Evolutionary conservation across 1,140 invertebrate genomes (phyloP).

Genomic region (Chironomus tepperi): DNA sequence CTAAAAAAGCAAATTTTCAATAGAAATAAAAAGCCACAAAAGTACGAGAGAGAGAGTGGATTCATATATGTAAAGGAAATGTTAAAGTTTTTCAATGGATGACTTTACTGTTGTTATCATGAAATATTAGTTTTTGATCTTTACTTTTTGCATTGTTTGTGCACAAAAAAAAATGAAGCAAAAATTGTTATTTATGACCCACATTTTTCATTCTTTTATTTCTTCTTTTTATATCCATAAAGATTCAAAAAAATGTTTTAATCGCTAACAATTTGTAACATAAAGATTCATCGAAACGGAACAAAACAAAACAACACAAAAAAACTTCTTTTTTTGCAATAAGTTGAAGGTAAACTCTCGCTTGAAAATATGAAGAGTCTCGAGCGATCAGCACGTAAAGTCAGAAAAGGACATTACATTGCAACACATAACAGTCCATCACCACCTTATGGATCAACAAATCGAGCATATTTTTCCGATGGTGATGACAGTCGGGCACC

Average conservation of each 20-base stretch:
- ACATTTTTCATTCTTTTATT: constrained; percentile 14
- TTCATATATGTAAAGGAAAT: background rate
- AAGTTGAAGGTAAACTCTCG: background rate
- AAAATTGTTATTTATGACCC: constrained; percentile 7
- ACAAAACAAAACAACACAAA: too few species aligned
- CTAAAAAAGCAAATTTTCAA: background rate
- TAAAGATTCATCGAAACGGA: constrained; percentile 3
- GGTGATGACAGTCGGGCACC: constrained; percentile 65
- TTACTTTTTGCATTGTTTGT: background rate
- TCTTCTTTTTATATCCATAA: background rate
- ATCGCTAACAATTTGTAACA: constrained; percentile 8
- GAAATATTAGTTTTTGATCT: constrained; percentile 2
- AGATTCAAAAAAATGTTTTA: constrained; percentile 7
- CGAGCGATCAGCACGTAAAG: constrained; percentile 34
- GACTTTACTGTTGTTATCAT: background rate
- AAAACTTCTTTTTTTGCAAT: background rate
- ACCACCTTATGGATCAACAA: constrained; percentile 45
- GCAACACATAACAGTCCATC: constrained; percentile 47
- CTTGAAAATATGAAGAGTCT: background rate
- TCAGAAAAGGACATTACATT: constrained; percentile 51
- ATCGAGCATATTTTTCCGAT: constrained; percentile 51
- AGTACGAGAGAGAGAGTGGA: background rate
- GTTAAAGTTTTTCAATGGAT: too few species aligned
- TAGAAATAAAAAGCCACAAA: background rate
- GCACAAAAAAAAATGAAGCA: background rate